Percentiles rank a stretch among this genome's conserved stretches.
phyloP scores from a whole-genome alignment of 2,888 invertebrate genomes.

The Mellilla xanthometata region DNA sequence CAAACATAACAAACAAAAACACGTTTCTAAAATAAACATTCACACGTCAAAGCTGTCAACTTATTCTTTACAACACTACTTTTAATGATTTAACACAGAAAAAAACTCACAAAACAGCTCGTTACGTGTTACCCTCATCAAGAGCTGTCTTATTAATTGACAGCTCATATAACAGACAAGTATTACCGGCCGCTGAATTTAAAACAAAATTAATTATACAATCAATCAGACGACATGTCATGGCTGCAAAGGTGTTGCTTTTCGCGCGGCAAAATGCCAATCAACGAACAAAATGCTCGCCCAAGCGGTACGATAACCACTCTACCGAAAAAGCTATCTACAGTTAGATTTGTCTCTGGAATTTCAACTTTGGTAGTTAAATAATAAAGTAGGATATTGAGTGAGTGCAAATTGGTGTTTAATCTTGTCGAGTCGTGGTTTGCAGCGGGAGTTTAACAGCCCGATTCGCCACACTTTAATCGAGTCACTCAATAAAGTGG shows the following conservation, averaged over 20 bases:
- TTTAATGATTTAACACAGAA: conserved; percentile 58
- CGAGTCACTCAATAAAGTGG: conserved; percentile 66
- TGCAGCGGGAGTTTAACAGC: conserved; percentile 62
- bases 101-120: conserved; percentile 56
- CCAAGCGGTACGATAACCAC: conserved; percentile 47
- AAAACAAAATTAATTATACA: conserved; percentile 80
- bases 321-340: conserved; percentile 36
- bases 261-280: conserved; percentile 77
- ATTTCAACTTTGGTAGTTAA: conserved; percentile 39
- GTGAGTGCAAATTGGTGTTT: conserved; percentile 23
- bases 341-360: conserved; percentile 15
- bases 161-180: conserved; percentile 67
- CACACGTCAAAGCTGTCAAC: conserved; percentile 60
- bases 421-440: conserved; percentile 29
- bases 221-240: conserved; percentile 76
- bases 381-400: conserved; percentile 38
- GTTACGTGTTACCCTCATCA: conserved; percentile 72
- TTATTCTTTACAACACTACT: conserved; percentile 60
- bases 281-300: conserved; percentile 71
- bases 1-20: conserved; percentile 16
- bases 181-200: conserved; percentile 66
- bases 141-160: conserved; percentile 77
- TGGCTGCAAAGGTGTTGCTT: conserved; percentile 75
- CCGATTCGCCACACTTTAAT: conserved; percentile 75
- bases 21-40: conserved; percentile 46